Conservation (phyloP, 1,140 invertebrate species). For the Anadara kagoshimensis region DNA sequence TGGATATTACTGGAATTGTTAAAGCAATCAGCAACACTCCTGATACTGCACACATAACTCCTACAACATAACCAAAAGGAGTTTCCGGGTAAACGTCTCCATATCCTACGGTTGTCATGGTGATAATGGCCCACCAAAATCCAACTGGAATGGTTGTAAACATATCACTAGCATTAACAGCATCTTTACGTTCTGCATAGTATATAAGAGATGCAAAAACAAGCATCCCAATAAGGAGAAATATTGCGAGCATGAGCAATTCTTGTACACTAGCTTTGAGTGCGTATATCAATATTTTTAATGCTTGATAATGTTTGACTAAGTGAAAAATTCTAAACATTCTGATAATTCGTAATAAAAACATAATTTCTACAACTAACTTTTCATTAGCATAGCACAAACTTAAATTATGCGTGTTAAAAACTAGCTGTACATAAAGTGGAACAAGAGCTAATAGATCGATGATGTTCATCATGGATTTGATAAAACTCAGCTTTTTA, state of each 20-base stretch:
- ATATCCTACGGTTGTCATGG: constrained; percentile 77
- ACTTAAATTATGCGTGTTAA: constrained; percentile 51
- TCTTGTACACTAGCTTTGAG: constrained; percentile 70
- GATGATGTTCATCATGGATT: constrained; percentile 74
- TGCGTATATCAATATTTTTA: constrained; percentile 69
- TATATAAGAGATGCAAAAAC: constrained; percentile 98
- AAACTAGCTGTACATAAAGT: constrained; percentile 70
- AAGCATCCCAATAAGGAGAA: constrained; percentile 96
- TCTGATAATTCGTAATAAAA: constrained; percentile 67
- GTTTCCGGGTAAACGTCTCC: constrained; percentile 70
- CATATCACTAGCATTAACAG: constrained; percentile 50
- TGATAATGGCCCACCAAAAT: constrained; percentile 78
- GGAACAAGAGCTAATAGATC: constrained; percentile 75
- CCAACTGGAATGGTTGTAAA: constrained; percentile 71
- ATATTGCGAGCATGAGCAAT: constrained; percentile 89
- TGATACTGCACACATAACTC: constrained; percentile 64
- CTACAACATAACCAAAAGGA: constrained; percentile 76
- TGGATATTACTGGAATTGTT: constrained; percentile 71
- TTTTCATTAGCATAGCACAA: constrained; percentile 65
- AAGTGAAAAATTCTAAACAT: constrained; percentile 72
- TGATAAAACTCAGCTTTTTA: constrained; percentile 72
- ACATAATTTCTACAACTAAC: constrained; percentile 67
- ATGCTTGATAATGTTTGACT: constrained; percentile 68
- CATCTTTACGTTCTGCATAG: constrained; percentile 88
- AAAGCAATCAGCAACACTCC: constrained; percentile 67